Conservation (phyloP, 2,113 vertebrate species). For the Notiomystis cincta region DNA sequence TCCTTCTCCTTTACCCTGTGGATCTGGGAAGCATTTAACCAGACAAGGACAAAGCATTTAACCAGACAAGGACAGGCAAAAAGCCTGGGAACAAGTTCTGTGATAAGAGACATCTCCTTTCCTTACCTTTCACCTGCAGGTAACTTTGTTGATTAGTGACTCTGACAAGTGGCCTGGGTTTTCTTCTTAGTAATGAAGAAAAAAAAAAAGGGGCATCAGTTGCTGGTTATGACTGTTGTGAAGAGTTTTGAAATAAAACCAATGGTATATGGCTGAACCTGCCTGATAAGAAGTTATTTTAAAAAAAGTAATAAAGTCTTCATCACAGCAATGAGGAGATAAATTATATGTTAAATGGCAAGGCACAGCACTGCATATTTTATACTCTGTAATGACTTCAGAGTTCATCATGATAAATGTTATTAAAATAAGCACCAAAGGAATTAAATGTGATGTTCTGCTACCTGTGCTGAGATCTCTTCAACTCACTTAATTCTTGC, state of each 20-base stretch:
- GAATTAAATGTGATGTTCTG: conserved; percentile 13
- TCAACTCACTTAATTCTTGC: background rate
- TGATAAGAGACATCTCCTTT: background rate
- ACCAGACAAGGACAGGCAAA: background rate
- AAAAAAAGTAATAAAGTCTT: background rate
- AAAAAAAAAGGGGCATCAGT: background rate
- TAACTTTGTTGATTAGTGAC: background rate
- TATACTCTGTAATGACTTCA: conserved; percentile 10
- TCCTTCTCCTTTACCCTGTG: background rate
- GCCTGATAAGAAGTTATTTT: conserved; percentile 4
- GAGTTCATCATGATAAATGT: conserved; percentile 26
- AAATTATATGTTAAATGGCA: conserved; percentile 51
- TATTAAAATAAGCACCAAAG: conserved; percentile 17
- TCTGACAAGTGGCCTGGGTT: background rate
- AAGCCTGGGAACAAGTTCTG: background rate
- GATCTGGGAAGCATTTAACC: background rate
- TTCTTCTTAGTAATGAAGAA: background rate
- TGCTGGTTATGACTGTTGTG: background rate
- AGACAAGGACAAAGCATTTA: background rate
- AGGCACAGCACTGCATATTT: conserved; percentile 29
- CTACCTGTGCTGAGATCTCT: background rate
- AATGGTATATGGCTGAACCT: background rate
- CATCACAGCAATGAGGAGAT: background rate
- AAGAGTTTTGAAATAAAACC: conserved; percentile 24
- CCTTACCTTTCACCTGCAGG: background rate